Base-by-base conservation (phyloP, 1,140 invertebrate genomes). In the Polypedilum vanderplanki region DNA sequence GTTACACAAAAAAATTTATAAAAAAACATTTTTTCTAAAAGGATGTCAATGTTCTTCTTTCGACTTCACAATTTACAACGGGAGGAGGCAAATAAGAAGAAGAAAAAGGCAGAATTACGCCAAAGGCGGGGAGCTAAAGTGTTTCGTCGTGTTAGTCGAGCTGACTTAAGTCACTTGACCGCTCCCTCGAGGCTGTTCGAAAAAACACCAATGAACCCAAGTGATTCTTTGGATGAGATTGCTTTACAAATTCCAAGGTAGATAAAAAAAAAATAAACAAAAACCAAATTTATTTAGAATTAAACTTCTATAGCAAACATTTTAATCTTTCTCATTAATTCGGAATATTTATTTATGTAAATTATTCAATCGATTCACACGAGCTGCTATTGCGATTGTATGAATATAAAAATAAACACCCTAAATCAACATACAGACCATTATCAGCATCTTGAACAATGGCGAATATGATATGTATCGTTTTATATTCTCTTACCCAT, bases 21-120 rank as follows among this genome's bases (percentile, higher is more conserved):
- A 33, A 33, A 33, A 33, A 33, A 33, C n/a, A 33, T 33, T 33
- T 5, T 33, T 5, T 33, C 24, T 79, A 79, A 79, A n/a, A 88
- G 87, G 86, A 94, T 96, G 93, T 95, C 93, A 87, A 89, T 95
- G 87, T 96, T 95, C 88, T 95, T 96, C 89, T 95, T 95, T 85
- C 93, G 93, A 75, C 88, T 94, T 81, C 93, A 94, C 88, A 94
- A 94, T 84, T 87, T 95, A 79, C 91, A 90, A 81, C 88, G 93
- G 64, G 90, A 90, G 80, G 90, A 92, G 84, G 91, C 92, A 79
- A 90, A 84, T 79, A 84, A 87, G 79, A 83, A 86, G 77, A 85
- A 85, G 81, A 84, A 84, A 81, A 83, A 83, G 79, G 83, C 83
- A 79, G 83, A 83, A 82, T 86, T 85, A 76, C 86, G 82, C 78